Base-by-base conservation (phyloP, 2,888 invertebrate genomes). In the Amblyteles armatorius region DNA sequence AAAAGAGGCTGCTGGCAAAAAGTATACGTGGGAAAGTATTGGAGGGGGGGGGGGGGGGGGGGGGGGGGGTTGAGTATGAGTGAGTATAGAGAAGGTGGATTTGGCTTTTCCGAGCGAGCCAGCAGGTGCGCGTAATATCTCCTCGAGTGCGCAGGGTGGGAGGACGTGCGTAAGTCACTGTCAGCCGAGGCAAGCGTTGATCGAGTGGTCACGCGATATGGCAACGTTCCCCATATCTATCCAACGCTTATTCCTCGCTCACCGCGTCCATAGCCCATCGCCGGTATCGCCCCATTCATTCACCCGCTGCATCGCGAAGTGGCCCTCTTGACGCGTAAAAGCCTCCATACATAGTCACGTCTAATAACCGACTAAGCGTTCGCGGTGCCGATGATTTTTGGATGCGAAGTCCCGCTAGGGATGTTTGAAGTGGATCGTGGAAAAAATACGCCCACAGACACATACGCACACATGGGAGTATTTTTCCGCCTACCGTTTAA, bases 181-280 rank as follows among this genome's bases (percentile, higher is more conserved):
- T 91, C 91, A 89, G 90, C 90, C 87, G 89, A 89, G 90, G 89
- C 85, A 84, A 90, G 90, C 91, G 92, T 92, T 93, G 92, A 93
- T 92, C 91, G 92, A 93, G 93, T 93, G 92, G 92, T 90, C 91
- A 91, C 89, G 91, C 91, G 92, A 93, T 91, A 91, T 87, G 90
- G 88, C 88, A 91, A 90, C 91, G 90, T 90, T 90, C 91, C 90
- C 89, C 89, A 85, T 91, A 92, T 92, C 92, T 91, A 91, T 91
- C 92, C 91, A 90, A 88, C 89, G 86, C 91, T 89, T 89, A 90
- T 87, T 87, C 88, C 87, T 78, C 83, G 48, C 57, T 19, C 77
- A 60, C 29, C 44, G 44, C 65, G 50, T 29, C 50, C 44, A 57
- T 67, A 13, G 44, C 55, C 40, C 57, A 40, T 36, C 57, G 73